Base-by-base conservation (phyloP, 30 jellyfish, hydroid and myxozoan genomes). In the Sanderia malayensis region DNA sequence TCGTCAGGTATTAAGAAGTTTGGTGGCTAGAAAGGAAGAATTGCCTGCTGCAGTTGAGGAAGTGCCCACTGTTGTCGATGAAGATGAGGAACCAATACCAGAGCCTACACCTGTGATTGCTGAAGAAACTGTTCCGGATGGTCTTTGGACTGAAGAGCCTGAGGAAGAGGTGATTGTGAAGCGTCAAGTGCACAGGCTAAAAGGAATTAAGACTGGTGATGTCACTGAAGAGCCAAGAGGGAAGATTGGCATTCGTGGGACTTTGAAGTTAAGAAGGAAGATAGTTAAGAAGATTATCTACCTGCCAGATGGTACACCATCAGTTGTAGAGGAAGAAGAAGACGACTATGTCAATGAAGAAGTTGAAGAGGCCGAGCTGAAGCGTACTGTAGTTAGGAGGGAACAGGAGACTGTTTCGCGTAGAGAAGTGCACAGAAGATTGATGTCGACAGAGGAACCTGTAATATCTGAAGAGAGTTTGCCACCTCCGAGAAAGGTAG, bases 221-320 rank as follows among this genome's bases (percentile, higher is more conserved):
- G n/a, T n/a, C 29, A 29, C 57, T 31, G 20, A 15, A 44, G 44
- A 13, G 27, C 45, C 4, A 45, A 46, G 49, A 46, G 18, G 23
- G 22, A 69, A 69, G 70, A 26, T 21, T n/a, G 59, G 31, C 34
- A 34, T 26, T 44, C 80, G 52, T 31, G 8, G 52, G 55, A 46
- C 41, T 46, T 26, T 70, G 19, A 70, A 78, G 10, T 52, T 52
- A 19, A 70, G 55, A 28, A 32, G 3, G 2, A 4, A 25, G 44
- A 70, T 13, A 2, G 37, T 74, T 19, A 74, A 60, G 52, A 76
- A 46, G 57, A 61, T 65, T 8, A 76, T 76, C 47, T 22, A 61
- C 23, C 29, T 76, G 23, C 85, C 89, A 0, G 89, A 76, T 46
- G 89, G 89, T 8, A 61, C 89, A 37, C 44, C 46, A 25, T 31